Evolutionary conservation across 2,888 invertebrate genomes (phyloP).

Genomic region (Plebejus argus): DNA sequence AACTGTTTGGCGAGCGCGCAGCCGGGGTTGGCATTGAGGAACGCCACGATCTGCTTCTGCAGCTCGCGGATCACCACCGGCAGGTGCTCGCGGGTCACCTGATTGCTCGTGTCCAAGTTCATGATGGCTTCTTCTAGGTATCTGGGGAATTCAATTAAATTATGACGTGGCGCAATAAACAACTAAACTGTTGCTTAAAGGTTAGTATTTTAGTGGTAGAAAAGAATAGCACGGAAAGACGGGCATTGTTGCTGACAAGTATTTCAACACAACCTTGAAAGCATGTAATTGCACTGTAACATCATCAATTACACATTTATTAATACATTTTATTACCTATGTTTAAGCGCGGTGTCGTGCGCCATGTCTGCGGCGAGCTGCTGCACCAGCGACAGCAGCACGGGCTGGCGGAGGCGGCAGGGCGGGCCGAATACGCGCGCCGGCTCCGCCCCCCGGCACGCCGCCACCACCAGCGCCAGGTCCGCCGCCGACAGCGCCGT

Average conservation of each 20-base stretch:
- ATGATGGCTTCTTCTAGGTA: conserved; percentile 93
- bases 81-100: conserved; percentile 91
- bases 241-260: too few species aligned
- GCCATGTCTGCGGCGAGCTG: conserved; percentile 95
- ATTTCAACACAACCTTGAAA: too few species aligned
- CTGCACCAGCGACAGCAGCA: conserved; percentile 95
- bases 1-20: conserved; percentile 84
- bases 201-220: too few species aligned
- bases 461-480: conserved; percentile 90
- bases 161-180: too few species aligned
- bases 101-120: conserved; percentile 88
- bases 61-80: conserved; percentile 88
- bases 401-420: conserved; percentile 90
- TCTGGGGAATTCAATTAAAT: conserved; percentile 65
- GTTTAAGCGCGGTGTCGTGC: conserved; percentile 83
- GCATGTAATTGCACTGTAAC: background rate
- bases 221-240: too few species aligned
- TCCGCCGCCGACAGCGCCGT: conserved; percentile 94
- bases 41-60: conserved; percentile 86
- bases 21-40: conserved; percentile 84
- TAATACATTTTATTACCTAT: conserved; percentile 50
- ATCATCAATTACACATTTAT: background rate
- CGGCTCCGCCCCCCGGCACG: conserved; percentile 92
- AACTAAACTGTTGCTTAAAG: too few species aligned
- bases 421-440: conserved; percentile 87